Percentiles rank a stretch among this genome's conserved stretches.
These are phyloP conservation scores for Drosophila eohydei DNA, from an alignment of 2,888 invertebrate genomes.

Conservation along the genomic window DNA sequence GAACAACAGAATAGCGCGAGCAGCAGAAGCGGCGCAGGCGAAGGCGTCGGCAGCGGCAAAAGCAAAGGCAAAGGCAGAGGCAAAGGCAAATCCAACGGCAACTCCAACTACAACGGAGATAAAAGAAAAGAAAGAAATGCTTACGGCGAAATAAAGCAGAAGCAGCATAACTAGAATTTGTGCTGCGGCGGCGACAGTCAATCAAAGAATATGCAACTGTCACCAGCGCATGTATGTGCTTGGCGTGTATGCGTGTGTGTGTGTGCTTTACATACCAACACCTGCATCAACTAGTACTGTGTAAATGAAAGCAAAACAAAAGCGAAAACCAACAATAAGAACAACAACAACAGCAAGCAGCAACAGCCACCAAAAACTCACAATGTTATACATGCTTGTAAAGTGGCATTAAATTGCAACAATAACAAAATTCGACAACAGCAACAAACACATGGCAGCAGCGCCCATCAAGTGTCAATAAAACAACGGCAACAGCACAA, in stretches of 20 bases:
- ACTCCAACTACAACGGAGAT: conserved; percentile 25
- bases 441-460: conserved; percentile 34
- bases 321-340: conserved; percentile 38
- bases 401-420: conserved; percentile 70
- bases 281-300: conserved; percentile 28
- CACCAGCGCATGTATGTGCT: conserved; percentile 16
- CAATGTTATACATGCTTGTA: conserved; percentile 64
- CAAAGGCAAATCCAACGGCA: conserved; percentile 2
- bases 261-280: conserved; percentile 34
- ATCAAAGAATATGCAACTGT: conserved; percentile 46
- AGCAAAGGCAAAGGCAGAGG: conserved; percentile 6
- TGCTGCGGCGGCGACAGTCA: conserved; percentile 37
- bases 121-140: conserved; percentile 25
- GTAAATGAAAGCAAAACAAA: conserved; percentile 53
- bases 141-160: conserved; percentile 7
- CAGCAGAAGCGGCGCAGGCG: conserved; percentile 7
- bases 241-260: conserved; percentile 9
- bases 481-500: conserved; percentile 30
- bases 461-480: conserved; percentile 58
- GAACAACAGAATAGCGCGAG: background rate
- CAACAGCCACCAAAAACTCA: conserved; percentile 26
- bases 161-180: conserved; percentile 37
- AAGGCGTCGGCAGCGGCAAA: conserved; percentile 1
- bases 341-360: conserved; percentile 4
- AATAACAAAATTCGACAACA: conserved; percentile 50